Percentiles rank a stretch among this genome's conserved stretches.
These are phyloP conservation scores for Forbesichthys papilliferus DNA, from an alignment of 2,113 vertebrate species.

Conservation along the genomic window DNA sequence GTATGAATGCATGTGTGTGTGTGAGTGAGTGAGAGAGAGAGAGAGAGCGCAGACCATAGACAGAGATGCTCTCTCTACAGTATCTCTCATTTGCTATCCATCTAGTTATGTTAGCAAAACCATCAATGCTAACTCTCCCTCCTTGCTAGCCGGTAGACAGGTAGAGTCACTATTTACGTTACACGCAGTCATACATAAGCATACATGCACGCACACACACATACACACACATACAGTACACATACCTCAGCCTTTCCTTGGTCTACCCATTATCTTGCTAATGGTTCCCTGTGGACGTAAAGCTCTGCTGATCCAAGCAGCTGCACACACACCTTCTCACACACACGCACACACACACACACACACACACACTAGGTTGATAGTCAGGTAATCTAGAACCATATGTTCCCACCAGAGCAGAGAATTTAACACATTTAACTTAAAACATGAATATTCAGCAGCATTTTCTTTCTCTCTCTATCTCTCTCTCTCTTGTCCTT, in stretches of 20 bases:
- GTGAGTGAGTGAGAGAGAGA: background rate
- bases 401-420: slow-evolving; percentile 51
- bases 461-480: background rate
- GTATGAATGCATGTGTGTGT: background rate
- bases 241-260: slow-evolving; percentile 41
- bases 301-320: slow-evolving; percentile 71
- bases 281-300: slow-evolving; percentile 71
- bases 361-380: slow-evolving; percentile 1
- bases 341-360: slow-evolving; percentile 17
- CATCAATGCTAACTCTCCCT: too few relatives aligned
- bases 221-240: slow-evolving; percentile 30
- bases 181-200: background rate
- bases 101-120: too few relatives aligned
- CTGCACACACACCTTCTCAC: slow-evolving; percentile 44
- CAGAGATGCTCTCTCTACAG: background rate
- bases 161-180: slow-evolving; percentile 9
- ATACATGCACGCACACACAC: background rate
- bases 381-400: slow-evolving; percentile 7
- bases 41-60: background rate
- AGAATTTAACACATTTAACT: slow-evolving; percentile 40
- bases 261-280: slow-evolving; percentile 67
- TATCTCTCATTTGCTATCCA: background rate
- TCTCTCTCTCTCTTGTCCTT: background rate
- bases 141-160: too few relatives aligned
- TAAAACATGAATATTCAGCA: background rate